Base-by-base conservation (phyloP, 2,113 vertebrate genomes). In the Glareola pratincola region DNA sequence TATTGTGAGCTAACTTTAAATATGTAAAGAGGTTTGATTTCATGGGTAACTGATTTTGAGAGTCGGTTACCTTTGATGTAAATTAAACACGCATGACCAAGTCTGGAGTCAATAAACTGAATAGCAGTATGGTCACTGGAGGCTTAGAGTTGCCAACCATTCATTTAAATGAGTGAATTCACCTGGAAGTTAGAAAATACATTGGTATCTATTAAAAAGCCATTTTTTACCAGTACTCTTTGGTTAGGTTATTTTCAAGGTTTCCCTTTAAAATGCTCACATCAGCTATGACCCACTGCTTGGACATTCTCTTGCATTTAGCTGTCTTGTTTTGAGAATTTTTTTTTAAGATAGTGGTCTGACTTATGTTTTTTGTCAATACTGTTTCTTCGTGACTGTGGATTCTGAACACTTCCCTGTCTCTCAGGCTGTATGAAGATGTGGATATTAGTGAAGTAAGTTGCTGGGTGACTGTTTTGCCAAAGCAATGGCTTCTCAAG, bases 401-500 rank as follows among this genome's bases (percentile, higher is more conserved):
- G 5, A 20, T 74, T 45, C 54, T 34, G 54, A 41, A 30, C 3
- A 1, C n/a, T 68, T 68, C 14, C 8, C 34, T 30, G 11, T 39
- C 10, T 30, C 37, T n/a, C 45, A 76, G 85, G 15, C 50, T 51
- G 12, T 6, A 4, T 24, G 66, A 92, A 62, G 62, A 21, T 29
- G 50, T 62, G 75, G 76, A 43, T 53, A 34, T 66, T 56, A 47
- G 56, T 23, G 37, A 43, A 51, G 41, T 34, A 88, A 80, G 3
- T 8, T 39, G 53, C 3, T 59, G 56, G 18, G 21, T 22, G 24
- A n/a, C 36, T 45, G 6, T 26, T 60, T 43, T 67, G 32, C n/a
- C 39, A 36, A 71, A 81, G 41, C 48, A 51, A 98, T 98, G 98
- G 89, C 95, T 85, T 93, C 75, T 72, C 96, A 96, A 19, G 97